A percentile compares a stretch with the other conserved stretches of the same genome.
These are phyloP conservation scores for Salvator merianae DNA, from an alignment of 2,113 vertebrate genomes.

Conservation along the genomic window DNA sequence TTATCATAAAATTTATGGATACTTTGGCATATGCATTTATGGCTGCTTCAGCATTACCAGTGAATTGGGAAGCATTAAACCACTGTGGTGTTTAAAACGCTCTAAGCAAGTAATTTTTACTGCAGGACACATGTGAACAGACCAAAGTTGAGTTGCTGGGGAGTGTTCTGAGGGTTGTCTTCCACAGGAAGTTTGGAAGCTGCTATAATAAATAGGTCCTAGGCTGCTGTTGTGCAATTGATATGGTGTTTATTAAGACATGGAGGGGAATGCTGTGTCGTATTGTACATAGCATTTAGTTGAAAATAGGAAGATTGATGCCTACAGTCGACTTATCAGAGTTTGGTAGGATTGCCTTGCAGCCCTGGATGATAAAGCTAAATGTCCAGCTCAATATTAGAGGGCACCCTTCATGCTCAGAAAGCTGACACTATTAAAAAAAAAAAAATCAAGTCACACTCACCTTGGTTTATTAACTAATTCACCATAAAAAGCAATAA, in stretches of 20 bases:
- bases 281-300: background rate
- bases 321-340: background rate
- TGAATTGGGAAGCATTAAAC: constrained; percentile 7
- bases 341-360: constrained; percentile 25
- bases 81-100: background rate
- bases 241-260: background rate
- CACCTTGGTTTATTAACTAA: background rate
- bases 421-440: background rate
- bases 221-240: background rate
- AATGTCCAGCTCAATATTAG: background rate
- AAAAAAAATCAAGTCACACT: background rate
- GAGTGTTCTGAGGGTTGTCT: background rate
- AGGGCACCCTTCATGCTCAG: background rate
- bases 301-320: background rate
- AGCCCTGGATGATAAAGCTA: background rate
- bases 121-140: background rate
- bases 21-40: background rate
- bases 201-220: background rate
- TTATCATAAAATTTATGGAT: constrained; percentile 7
- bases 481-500: background rate
- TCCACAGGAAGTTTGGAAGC: background rate
- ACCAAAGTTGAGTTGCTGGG: background rate
- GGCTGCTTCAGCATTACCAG: background rate
- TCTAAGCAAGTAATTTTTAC: background rate
- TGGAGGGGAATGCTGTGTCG: background rate